These are phyloP conservation scores for Apogon talboti DNA, from an alignment of 2,797 vertebrate genomes.

Conservation along the genomic window DNA sequence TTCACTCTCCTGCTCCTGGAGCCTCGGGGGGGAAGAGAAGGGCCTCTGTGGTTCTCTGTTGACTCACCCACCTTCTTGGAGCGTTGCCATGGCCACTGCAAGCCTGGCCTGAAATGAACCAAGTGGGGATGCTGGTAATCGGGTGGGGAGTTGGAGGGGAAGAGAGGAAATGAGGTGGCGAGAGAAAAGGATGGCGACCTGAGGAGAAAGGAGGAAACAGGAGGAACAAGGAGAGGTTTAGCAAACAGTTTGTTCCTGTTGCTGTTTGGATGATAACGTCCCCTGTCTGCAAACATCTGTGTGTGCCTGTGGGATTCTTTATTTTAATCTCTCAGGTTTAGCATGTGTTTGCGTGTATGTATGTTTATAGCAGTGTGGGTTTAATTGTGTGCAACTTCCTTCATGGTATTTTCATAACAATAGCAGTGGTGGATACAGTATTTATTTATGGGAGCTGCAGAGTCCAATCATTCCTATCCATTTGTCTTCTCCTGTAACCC, in stretches of 20 bases:
- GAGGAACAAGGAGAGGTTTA: constrained; percentile 28
- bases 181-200: constrained; percentile 29
- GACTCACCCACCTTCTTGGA: constrained; percentile 68
- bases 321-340: not conserved
- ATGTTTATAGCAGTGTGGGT: constrained; percentile 45
- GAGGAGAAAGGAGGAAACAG: constrained; percentile 21
- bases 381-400: constrained; percentile 53
- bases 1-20: constrained; percentile 31
- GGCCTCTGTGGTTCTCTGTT: constrained; percentile 59
- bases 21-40: constrained; percentile 46
- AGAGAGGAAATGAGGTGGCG: constrained; percentile 43
- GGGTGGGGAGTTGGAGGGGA: constrained; percentile 5
- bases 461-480: constrained; percentile 33
- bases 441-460: constrained; percentile 57
- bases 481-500: constrained; percentile 38
- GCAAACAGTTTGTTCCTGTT: constrained; percentile 53
- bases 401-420: constrained; percentile 63
- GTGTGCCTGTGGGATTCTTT: constrained; percentile 6
- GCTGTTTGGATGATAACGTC: constrained; percentile 26
- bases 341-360: constrained; percentile 39
- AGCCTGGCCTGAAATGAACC: constrained; percentile 63
- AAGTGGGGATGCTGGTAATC: constrained; percentile 50
- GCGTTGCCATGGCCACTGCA: constrained; percentile 65
- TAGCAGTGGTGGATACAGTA: constrained; percentile 45
- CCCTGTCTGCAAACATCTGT: constrained; percentile 25